Percentiles rank a stretch among this genome's conserved stretches.
These are phyloP conservation scores for Drosophila mayaguana DNA, from an alignment of 2,888 invertebrate genomes.

Conservation along the genomic window DNA sequence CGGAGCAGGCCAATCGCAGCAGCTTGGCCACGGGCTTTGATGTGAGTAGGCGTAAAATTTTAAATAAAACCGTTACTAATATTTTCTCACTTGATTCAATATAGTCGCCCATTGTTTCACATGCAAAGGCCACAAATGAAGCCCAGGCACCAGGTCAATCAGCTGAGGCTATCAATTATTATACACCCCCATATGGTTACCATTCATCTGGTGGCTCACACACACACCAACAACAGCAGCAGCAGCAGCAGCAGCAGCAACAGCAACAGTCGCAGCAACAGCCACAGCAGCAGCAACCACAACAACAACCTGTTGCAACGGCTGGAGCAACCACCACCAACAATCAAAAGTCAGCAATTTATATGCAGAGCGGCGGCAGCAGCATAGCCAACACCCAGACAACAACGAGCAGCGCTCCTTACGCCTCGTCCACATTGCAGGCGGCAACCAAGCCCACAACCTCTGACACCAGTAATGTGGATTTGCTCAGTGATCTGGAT, in stretches of 20 bases:
- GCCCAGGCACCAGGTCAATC: constrained; percentile 25
- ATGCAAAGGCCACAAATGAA: constrained; percentile 68
- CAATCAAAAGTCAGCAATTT: constrained; percentile 68
- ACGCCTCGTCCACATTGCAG: constrained; percentile 64
- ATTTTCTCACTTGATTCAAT: not conserved
- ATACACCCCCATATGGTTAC: constrained; percentile 83
- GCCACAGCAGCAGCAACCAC: constrained; percentile 17
- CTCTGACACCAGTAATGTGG: constrained; percentile 86
- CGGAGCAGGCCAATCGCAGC: constrained; percentile 76
- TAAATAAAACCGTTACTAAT: not conserved
- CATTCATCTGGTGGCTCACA: constrained; percentile 64
- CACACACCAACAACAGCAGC: constrained; percentile 14
- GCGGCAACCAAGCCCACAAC: constrained; percentile 24
- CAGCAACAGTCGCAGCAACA: constrained; percentile 24
- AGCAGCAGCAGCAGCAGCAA: constrained; percentile 2
- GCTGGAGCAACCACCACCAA: constrained; percentile 1
- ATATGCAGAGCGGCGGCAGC: constrained; percentile 83
- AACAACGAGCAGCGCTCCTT: constrained; percentile 80
- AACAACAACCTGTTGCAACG: constrained; percentile 3
- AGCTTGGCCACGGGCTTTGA: constrained; percentile 82
- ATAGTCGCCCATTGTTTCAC: constrained; percentile 81
- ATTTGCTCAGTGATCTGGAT: constrained; percentile 91
- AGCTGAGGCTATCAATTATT: constrained; percentile 67
- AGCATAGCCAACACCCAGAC: constrained; percentile 83
- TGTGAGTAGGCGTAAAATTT: constrained; percentile 60